These are phyloP conservation scores for Aselliscus stoliczkanus DNA, from an alignment of 2,797 vertebrate genomes.

Conservation along the genomic window DNA sequence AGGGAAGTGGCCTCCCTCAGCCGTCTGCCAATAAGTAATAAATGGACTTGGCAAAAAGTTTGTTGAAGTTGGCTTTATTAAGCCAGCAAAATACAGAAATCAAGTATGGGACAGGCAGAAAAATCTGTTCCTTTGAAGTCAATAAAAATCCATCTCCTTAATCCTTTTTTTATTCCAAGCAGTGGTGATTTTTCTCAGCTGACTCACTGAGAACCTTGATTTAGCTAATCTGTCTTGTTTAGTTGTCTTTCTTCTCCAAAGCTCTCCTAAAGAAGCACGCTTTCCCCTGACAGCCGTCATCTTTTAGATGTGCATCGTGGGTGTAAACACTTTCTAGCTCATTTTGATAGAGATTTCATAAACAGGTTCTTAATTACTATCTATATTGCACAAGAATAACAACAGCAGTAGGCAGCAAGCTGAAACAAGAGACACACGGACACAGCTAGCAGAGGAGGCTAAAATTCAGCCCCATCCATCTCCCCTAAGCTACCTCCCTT, in stretches of 20 bases:
- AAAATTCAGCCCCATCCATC: accelerated
- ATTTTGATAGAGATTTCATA: neutral
- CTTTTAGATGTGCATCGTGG: neutral
- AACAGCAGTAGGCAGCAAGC: neutral
- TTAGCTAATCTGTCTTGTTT: constrained; percentile 78
- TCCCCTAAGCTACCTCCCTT: neutral
- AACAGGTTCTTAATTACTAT: constrained; percentile 12
- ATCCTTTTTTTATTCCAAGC: constrained; percentile 76
- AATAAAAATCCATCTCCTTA: constrained; percentile 80
- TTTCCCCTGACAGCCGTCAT: constrained; percentile 35
- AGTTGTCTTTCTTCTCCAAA: constrained; percentile 70
- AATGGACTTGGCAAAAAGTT: constrained; percentile 74
- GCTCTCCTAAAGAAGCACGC: constrained; percentile 40
- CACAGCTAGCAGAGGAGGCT: neutral
- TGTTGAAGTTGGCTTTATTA: constrained; percentile 79
- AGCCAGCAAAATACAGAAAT: constrained; percentile 76
- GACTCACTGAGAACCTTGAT: constrained; percentile 74
- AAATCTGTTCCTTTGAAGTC: constrained; percentile 78
- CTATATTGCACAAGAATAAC: neutral
- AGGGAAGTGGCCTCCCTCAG: constrained; percentile 68
- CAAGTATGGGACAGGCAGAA: constrained; percentile 72
- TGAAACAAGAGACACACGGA: neutral
- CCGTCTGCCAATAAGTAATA: constrained; percentile 70
- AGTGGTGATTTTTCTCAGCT: constrained; percentile 76
- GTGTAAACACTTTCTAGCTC: neutral